A percentile compares a stretch with the other conserved stretches of the same genome.
Evolutionary conservation across 1,140 invertebrate genomes (phyloP).

Genomic region (Coboldia fuscipes): DNA sequence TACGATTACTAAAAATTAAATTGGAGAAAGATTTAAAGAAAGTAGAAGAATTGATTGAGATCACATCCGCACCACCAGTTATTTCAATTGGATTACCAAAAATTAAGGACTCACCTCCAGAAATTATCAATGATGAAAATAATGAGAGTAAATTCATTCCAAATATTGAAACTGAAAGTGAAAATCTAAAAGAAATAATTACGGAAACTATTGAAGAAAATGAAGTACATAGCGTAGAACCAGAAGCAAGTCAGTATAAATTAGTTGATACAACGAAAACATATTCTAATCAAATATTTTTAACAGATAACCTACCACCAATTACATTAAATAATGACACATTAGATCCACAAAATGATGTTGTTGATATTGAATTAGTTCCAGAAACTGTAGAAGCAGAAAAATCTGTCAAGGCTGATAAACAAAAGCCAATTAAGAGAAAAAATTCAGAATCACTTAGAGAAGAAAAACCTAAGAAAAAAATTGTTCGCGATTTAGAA

Average conservation of each 20-base stretch:
- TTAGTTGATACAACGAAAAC: no score
- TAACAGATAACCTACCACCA: neutral
- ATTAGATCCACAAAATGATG: neutral
- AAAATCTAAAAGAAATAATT: neutral
- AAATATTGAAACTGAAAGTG: neutral
- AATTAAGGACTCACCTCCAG: neutral
- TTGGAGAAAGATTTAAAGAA: neutral
- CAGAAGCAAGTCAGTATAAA: no score
- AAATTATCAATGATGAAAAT: neutral
- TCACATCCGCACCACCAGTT: neutral
- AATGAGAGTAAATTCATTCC: slow-evolving; percentile 1
- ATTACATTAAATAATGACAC: neutral
- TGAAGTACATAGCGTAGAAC: no score
- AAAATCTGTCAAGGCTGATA: no score
- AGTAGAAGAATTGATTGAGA: neutral
- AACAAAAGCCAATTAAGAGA: slow-evolving; percentile 8
- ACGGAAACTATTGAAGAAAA: neutral
- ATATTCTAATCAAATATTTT: no score
- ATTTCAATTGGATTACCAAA: no score
- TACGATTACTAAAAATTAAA: slow-evolving; percentile 6
- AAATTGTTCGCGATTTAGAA: slow-evolving; percentile 21
- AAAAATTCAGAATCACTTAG: slow-evolving; percentile 10
- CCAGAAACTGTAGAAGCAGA: slow-evolving; percentile 4
- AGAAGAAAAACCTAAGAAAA: slow-evolving; percentile 15
- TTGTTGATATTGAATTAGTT: slow-evolving; percentile 2